Evolutionary conservation across 2,888 invertebrate genomes (phyloP), one percentile per base, ranked within the genome.

Genomic region (Cataglyphis livida): DNA sequence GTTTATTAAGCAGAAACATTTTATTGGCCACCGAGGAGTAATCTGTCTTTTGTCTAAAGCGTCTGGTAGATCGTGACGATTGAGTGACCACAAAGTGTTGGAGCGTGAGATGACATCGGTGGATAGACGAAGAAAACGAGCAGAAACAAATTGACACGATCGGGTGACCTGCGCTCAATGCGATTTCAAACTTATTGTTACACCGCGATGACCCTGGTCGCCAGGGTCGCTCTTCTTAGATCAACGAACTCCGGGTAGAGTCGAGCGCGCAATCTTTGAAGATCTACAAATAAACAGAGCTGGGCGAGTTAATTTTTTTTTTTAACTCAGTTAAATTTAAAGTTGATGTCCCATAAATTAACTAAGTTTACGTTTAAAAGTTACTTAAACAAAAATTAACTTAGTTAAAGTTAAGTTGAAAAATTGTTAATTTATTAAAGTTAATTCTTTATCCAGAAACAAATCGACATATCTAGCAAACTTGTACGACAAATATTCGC

Each of bases 161-260:
- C 73, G 88, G 85, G 85, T 88, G 90, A 90, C 90, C 90, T 82
- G 85, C 87, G 91, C 87, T 89, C 86, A 88, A 87, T 90, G 83
- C 86, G 84, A 87, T 88, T 85, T 86, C 85, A 84, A 86, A 78
- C 62, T 81, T 75, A 75, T 76, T 75, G 85, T 86, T 76, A 82
- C 84, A 86, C 87, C 88, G 82, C 85, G 84, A 76, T 88, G 91
- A 91, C 90, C 91, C 90, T 89, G 89, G 86, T 85, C 85, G 86
- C 54, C 88, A 87, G 87, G 87, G 84, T 84, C 86, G 85, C 85
- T 81, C 75, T 87, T 79, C 85, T 64, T 38, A 83, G 88, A 86
- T 88, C 90, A 89, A 88, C 83, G 90, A 90, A 88, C 81, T 41
- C 4, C 35, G 21, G 41, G 41, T 41, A 41, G 41, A 76, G n/a